Conservation (phyloP, 2,888 invertebrate species). For the Cheilosia vulpina region DNA sequence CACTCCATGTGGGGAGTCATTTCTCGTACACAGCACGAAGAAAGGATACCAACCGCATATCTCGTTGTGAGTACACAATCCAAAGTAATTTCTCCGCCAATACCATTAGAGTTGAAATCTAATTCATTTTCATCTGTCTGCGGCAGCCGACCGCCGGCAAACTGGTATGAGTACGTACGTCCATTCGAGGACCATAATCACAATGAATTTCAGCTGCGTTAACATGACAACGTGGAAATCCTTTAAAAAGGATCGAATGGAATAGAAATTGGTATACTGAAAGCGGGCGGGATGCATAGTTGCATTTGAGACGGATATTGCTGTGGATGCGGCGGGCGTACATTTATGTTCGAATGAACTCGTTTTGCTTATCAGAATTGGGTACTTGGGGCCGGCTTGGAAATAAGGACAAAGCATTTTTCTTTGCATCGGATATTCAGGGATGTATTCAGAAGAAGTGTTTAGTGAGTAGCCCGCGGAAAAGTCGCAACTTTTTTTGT, state of each 20-base stretch:
- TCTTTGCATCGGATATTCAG: no score
- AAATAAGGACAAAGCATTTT: no score
- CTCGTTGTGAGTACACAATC: neutral
- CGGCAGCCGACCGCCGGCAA: slow-evolving; percentile 1
- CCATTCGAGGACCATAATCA: slow-evolving; percentile 2
- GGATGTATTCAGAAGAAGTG: no score
- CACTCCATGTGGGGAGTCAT: slow-evolving; percentile 14
- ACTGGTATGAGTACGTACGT: neutral
- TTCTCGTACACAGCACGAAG: slow-evolving; percentile 2
- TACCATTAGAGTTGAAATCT: slow-evolving; percentile 18
- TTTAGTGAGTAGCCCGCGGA: no score
- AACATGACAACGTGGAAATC: neutral
- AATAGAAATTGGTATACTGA: slow-evolving; percentile 9
- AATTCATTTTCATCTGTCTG: slow-evolving; percentile 36
- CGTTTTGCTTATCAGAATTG: no score
- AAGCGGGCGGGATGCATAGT: neutral
- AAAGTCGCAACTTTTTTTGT: no score
- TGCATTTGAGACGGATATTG: neutral
- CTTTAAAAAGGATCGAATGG: neutral
- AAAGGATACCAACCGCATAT: neutral
- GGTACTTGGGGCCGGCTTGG: no score
- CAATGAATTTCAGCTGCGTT: slow-evolving; percentile 13
- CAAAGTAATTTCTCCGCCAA: slow-evolving; percentile 17
- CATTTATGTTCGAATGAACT: neutral
- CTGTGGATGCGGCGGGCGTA: neutral